Conservation (phyloP, 2,888 invertebrate genomes). For the Meteorus cinctellus region DNA sequence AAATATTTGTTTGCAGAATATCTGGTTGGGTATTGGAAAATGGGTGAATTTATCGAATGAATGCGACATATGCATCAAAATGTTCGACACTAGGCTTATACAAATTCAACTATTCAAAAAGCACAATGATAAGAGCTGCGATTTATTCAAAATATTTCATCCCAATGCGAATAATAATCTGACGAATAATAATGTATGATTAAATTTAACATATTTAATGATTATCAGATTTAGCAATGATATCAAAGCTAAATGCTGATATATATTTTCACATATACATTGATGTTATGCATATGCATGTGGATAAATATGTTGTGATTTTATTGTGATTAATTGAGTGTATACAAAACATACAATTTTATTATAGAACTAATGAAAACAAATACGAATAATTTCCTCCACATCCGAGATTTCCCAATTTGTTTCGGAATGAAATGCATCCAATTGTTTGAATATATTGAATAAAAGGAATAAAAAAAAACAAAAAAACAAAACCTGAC, state of each 20-base stretch:
- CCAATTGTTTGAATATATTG: conserved; percentile 1
- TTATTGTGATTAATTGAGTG: neutral
- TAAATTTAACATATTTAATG: neutral
- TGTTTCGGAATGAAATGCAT: neutral
- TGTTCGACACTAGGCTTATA: no score
- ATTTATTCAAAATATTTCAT: no score
- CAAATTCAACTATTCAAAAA: no score
- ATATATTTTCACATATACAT: neutral
- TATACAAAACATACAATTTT: neutral
- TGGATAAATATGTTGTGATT: neutral
- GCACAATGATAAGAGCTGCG: no score
- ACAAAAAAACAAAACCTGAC: neutral
- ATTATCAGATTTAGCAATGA: neutral
- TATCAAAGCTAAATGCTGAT: neutral
- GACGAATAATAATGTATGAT: neutral
- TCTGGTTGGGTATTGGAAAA: no score
- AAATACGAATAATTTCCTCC: conserved; percentile 18
- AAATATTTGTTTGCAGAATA: no score
- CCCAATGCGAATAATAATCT: neutral
- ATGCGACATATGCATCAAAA: no score
- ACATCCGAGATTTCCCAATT: conserved; percentile 10
- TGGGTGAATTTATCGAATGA: no score
- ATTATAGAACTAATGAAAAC: neutral
- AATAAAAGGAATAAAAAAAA: neutral
- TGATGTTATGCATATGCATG: neutral